A percentile compares a stretch with the other conserved stretches of the same genome.
These are phyloP conservation scores for Garra rufa DNA, from an alignment of 2,113 vertebrate genomes.

Conservation along the genomic window DNA sequence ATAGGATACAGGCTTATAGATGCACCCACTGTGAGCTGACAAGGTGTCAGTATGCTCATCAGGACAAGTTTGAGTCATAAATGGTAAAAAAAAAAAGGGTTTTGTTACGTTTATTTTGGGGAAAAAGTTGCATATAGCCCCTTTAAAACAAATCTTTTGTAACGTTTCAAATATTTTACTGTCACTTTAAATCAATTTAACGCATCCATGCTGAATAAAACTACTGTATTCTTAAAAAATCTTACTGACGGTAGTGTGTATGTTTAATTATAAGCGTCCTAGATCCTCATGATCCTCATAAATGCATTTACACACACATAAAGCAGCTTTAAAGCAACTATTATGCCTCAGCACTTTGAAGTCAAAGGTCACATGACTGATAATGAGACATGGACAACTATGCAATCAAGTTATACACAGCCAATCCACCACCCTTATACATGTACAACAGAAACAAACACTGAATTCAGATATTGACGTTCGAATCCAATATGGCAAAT, in stretches of 20 bases:
- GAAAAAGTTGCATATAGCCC: too few species aligned
- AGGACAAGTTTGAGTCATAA: too few species aligned
- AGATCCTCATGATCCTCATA: neutral
- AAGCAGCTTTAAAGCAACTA: conserved; percentile 14
- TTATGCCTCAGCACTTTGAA: neutral
- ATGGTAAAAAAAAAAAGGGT: too few species aligned
- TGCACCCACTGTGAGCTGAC: too few species aligned
- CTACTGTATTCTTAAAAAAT: neutral
- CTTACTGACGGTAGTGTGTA: neutral
- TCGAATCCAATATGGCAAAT: neutral
- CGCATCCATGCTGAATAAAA: neutral
- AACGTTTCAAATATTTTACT: neutral
- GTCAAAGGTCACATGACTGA: neutral
- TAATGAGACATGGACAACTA: neutral
- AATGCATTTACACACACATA: neutral
- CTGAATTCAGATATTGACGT: neutral
- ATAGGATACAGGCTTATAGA: too few species aligned
- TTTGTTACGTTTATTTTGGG: too few species aligned
- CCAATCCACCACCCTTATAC: neutral
- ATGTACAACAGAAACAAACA: conserved; percentile 1
- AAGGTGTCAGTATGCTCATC: too few species aligned
- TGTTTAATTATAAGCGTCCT: neutral
- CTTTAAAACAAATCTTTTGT: too few species aligned
- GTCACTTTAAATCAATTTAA: neutral
- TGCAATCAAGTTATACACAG: conserved; percentile 13